Conservation (phyloP, 2,888 invertebrate species). For the Slavum lentiscoides region DNA sequence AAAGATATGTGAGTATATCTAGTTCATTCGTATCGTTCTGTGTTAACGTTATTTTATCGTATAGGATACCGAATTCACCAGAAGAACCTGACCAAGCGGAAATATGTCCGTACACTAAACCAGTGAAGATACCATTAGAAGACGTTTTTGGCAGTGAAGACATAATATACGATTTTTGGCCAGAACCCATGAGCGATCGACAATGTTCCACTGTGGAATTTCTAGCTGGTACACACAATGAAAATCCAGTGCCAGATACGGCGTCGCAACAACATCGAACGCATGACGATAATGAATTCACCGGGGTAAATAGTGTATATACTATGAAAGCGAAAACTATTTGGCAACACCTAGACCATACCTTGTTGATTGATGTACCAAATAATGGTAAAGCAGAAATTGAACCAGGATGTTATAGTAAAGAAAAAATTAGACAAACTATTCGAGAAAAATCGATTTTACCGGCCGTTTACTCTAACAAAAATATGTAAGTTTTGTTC, state of each 20-base stretch:
- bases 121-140: conserved; percentile 82
- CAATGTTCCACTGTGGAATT: not conserved
- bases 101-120: conserved; percentile 74
- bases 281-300: not conserved
- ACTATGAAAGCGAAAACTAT: too few species aligned
- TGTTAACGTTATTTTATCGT: conserved; percentile 14
- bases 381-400: too few species aligned
- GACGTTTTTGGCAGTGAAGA: conserved; percentile 79
- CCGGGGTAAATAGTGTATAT: too few species aligned
- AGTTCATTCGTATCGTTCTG: not conserved
- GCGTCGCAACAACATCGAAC: not conserved
- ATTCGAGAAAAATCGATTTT: too few species aligned
- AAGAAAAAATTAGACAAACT: too few species aligned
- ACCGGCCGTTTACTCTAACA: not conserved
- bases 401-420: too few species aligned
- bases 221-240: too few species aligned
- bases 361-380: too few species aligned
- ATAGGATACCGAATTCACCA: conserved; percentile 80
- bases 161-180: conserved; percentile 72
- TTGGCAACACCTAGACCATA: too few species aligned
- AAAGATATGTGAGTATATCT: too few species aligned
- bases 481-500: not conserved
- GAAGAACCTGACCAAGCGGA: conserved; percentile 81
- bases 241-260: too few species aligned
- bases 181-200: conserved; percentile 61